Percentiles rank a stretch among this genome's conserved stretches.
Evolutionary conservation across 1,140 invertebrate genomes (phyloP).

Genomic region (Zaprionus inermis): DNA sequence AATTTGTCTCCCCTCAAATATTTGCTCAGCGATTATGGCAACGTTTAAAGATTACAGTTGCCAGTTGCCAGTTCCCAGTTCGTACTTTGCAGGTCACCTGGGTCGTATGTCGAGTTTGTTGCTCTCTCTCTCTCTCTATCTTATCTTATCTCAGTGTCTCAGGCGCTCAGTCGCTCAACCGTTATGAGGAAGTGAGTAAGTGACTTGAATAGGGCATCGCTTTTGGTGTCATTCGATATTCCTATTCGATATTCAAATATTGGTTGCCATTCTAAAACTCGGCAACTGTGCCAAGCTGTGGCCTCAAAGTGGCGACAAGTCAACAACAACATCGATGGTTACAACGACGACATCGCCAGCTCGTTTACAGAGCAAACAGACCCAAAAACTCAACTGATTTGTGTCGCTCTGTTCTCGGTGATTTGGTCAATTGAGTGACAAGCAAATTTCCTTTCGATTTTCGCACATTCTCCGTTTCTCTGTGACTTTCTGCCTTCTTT

Average conservation of each 20-base stretch:
- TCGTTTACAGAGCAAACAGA: slow-evolving; percentile 59
- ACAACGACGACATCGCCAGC: slow-evolving; percentile 16
- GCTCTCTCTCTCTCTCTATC: slow-evolving; percentile 49
- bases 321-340: slow-evolving; percentile 6
- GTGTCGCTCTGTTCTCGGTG: slow-evolving; percentile 53
- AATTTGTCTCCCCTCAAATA: slow-evolving; percentile 30
- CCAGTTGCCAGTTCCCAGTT: slow-evolving; percentile 16
- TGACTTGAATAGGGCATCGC: slow-evolving; percentile 47
- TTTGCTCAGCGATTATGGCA: slow-evolving; percentile 30
- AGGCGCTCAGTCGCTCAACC: slow-evolving; percentile 39
- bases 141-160: slow-evolving; percentile 43
- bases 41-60: slow-evolving; percentile 37
- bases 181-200: slow-evolving; percentile 60
- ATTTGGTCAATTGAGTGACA: slow-evolving; percentile 70
- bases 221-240: slow-evolving; percentile 54
- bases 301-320: slow-evolving; percentile 52
- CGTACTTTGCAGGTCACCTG: slow-evolving; percentile 17
- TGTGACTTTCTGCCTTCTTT: neutral
- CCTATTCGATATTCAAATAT: slow-evolving; percentile 63
- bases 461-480: slow-evolving; percentile 63
- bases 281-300: slow-evolving; percentile 58
- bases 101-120: slow-evolving; percentile 57
- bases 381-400: slow-evolving; percentile 49
- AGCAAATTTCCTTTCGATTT: slow-evolving; percentile 80
- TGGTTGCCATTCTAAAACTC: slow-evolving; percentile 59